These are phyloP conservation scores for Otolemur garnettii DNA, from an alignment of 2,113 vertebrate genomes.

Conservation along the genomic window DNA sequence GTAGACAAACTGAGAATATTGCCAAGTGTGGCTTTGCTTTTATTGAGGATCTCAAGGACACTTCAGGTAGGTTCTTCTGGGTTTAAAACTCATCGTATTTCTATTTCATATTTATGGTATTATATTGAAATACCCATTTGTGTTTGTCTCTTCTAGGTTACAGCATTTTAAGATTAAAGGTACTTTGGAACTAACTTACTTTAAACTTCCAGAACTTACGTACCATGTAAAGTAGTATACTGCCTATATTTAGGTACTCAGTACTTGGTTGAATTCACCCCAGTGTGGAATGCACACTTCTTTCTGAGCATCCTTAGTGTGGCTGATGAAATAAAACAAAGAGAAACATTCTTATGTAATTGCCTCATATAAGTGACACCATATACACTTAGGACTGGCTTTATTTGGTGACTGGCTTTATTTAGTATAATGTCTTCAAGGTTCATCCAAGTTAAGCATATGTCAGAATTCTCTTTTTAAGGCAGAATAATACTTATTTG, in stretches of 20 bases:
- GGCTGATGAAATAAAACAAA: neutral
- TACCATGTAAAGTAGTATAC: neutral
- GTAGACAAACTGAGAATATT: neutral
- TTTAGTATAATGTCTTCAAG: neutral
- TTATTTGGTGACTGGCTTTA: neutral
- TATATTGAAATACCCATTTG: neutral
- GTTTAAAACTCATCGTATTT: slow-evolving; percentile 28
- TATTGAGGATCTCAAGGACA: slow-evolving; percentile 5
- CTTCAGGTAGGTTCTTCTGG: neutral
- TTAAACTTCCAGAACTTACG: neutral
- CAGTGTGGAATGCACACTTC: neutral
- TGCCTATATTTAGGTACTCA: neutral
- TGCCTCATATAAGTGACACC: neutral
- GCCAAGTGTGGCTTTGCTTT: neutral
- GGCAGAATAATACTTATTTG: neutral
- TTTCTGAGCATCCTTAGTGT: neutral
- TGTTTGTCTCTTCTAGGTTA: slow-evolving; percentile 16
- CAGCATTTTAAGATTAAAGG: slow-evolving; percentile 54
- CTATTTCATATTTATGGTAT: neutral
- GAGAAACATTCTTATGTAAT: neutral
- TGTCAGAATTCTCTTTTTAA: neutral
- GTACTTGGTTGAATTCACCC: neutral
- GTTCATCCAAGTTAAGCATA: neutral
- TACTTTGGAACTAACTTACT: neutral
- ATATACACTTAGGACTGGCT: neutral